These are phyloP conservation scores for Austrolebias charrua DNA, from an alignment of 2,797 vertebrate species.

Conservation along the genomic window DNA sequence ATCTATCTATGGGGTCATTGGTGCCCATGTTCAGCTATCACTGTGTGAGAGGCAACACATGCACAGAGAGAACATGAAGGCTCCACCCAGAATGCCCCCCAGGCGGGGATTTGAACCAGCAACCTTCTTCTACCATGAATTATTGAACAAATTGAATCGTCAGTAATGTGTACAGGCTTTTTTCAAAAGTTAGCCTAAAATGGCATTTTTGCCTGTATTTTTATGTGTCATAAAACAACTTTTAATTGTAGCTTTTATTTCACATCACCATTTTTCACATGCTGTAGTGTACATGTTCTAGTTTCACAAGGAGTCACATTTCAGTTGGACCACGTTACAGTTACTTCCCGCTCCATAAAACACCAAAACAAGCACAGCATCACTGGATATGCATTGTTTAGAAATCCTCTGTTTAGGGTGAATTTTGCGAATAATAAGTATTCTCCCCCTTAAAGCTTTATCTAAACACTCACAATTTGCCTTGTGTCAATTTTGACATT, in stretches of 20 bases:
- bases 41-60: too few species aligned
- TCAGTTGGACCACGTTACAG: neutral
- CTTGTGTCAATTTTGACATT: constrained; percentile 30
- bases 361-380: neutral
- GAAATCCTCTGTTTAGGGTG: constrained; percentile 6
- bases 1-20: too few species aligned
- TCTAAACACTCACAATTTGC: constrained; percentile 38
- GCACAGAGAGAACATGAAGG: too few species aligned
- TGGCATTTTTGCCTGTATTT: too few species aligned
- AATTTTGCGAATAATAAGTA: neutral
- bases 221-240: neutral
- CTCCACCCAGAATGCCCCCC: too few species aligned
- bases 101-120: too few species aligned
- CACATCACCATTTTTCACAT: neutral
- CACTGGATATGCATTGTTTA: neutral
- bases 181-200: too few species aligned
- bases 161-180: too few species aligned
- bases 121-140: too few species aligned
- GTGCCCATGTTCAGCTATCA: too few species aligned
- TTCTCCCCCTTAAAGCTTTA: constrained; percentile 15
- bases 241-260: neutral
- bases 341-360: neutral
- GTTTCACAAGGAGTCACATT: neutral
- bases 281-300: neutral
- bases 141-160: too few species aligned